Conservation (phyloP, 2,888 invertebrate species). For the Rhimphoctona megacephalus region DNA sequence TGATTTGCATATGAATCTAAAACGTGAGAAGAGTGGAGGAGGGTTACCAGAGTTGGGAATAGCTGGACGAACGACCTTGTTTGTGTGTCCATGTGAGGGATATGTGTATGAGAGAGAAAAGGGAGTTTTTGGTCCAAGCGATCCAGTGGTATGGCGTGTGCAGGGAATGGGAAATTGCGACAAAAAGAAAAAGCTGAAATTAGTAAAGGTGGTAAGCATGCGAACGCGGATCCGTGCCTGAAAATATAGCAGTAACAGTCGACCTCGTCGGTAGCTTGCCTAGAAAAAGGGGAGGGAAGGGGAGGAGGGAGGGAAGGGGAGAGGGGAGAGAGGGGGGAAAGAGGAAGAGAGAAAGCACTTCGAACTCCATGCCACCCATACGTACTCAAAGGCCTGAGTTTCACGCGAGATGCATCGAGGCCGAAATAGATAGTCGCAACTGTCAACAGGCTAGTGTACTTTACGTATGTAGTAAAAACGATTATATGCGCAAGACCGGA, state of each 20-base stretch:
- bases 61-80: constrained; percentile 52
- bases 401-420: constrained; percentile 17
- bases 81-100: constrained; percentile 34
- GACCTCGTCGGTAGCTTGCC: constrained; percentile 59
- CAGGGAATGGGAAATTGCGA: constrained; percentile 55
- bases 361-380: constrained; percentile 9
- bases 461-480: constrained; percentile 24
- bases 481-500: neutral
- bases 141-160: constrained; percentile 32
- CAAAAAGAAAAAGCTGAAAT: constrained; percentile 65
- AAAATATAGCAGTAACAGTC: constrained; percentile 73
- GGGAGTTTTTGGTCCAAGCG: constrained; percentile 60
- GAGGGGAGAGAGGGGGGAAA: constrained; percentile 31
- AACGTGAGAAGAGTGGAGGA: constrained; percentile 62
- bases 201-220: constrained; percentile 61
- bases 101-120: constrained; percentile 36
- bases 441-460: constrained; percentile 21
- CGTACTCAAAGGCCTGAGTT: constrained; percentile 19
- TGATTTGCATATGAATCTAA: constrained; percentile 81
- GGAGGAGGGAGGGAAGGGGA: constrained; percentile 44
- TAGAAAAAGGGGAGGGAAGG: constrained; percentile 31
- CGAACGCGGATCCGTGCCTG: constrained; percentile 50
- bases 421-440: constrained; percentile 23
- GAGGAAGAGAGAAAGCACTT: constrained; percentile 35
- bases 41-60: constrained; percentile 35